Conservation (phyloP, 1,140 invertebrate genomes). For the Drosophila saltans region DNA sequence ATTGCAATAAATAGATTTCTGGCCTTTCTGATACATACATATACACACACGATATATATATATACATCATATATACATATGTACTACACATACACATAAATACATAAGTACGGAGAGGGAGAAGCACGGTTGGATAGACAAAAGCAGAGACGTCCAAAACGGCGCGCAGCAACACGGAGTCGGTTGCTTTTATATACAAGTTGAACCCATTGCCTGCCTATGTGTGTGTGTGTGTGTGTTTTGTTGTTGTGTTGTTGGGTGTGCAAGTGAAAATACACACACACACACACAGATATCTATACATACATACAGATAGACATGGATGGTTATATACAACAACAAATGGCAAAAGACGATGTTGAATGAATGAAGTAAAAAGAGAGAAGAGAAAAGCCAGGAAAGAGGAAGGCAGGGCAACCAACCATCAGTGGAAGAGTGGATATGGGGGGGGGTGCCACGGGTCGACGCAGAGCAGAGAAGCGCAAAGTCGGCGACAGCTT, state of each 20-base stretch:
- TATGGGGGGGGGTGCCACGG: constrained; percentile 8
- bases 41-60: constrained; percentile 21
- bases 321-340: constrained; percentile 55
- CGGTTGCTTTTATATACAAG: constrained; percentile 68
- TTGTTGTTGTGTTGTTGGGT: constrained; percentile 17
- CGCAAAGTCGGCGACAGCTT: constrained; percentile 8
- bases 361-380: constrained; percentile 34
- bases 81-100: constrained; percentile 29
- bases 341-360: constrained; percentile 48
- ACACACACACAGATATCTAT: constrained; percentile 25
- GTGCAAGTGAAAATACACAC: constrained; percentile 53
- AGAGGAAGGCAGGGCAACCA: background rate
- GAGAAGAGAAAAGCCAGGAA: constrained; percentile 13
- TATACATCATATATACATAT: constrained; percentile 29
- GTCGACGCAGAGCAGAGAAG: constrained; percentile 11
- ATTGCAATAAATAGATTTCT: constrained; percentile 58
- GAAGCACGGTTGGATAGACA: constrained; percentile 74
- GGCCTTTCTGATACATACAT: constrained; percentile 7
- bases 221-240: constrained; percentile 38
- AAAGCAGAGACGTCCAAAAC: constrained; percentile 70
- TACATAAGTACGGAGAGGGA: constrained; percentile 27
- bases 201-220: constrained; percentile 69
- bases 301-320: constrained; percentile 24
- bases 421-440: constrained; percentile 29
- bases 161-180: constrained; percentile 34